phyloP scores from a whole-genome alignment of 2,888 invertebrate species.

The Nomada lathburiana region DNA sequence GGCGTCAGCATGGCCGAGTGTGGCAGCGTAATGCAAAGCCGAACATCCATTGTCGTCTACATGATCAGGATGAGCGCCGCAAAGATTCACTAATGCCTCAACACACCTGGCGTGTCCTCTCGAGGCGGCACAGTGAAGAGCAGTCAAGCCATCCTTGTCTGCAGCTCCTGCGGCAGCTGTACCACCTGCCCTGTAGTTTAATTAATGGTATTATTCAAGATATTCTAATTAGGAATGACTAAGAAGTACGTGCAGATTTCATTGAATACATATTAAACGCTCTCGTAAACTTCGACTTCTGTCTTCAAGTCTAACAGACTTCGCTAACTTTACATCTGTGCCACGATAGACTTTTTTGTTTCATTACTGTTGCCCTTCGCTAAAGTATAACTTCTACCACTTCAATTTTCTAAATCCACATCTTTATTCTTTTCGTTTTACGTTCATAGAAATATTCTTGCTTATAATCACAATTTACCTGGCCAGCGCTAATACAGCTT shows the following conservation, averaged over 20 bases:
- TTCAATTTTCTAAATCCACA: too few relatives aligned
- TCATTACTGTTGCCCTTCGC: too few relatives aligned
- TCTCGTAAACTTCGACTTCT: too few relatives aligned
- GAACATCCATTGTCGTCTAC: conserved; percentile 97
- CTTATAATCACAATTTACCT: conserved; percentile 83
- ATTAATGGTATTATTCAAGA: conserved; percentile 18
- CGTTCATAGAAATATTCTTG: too few relatives aligned
- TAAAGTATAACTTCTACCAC: too few relatives aligned
- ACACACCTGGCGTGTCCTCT: conserved; percentile 97
- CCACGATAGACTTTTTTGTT: too few relatives aligned
- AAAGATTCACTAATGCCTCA: conserved; percentile 94
- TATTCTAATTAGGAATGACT: not conserved
- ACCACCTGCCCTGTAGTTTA: conserved; percentile 79
- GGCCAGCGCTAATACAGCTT: conserved; percentile 94
- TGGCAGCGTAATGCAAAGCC: conserved; percentile 98
- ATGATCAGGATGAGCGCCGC: conserved; percentile 95
- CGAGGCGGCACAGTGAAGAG: conserved; percentile 98
- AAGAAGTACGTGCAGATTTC: too few relatives aligned
- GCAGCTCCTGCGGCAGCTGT: conserved; percentile 87
- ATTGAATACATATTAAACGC: too few relatives aligned
- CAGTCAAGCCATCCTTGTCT: conserved; percentile 96
- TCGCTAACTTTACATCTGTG: too few relatives aligned
- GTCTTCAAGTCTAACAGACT: too few relatives aligned
- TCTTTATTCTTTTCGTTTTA: too few relatives aligned
- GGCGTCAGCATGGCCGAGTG: conserved; percentile 97